Conservation (phyloP, 2,113 vertebrate genomes). For the Nycticebus coucang region DNA sequence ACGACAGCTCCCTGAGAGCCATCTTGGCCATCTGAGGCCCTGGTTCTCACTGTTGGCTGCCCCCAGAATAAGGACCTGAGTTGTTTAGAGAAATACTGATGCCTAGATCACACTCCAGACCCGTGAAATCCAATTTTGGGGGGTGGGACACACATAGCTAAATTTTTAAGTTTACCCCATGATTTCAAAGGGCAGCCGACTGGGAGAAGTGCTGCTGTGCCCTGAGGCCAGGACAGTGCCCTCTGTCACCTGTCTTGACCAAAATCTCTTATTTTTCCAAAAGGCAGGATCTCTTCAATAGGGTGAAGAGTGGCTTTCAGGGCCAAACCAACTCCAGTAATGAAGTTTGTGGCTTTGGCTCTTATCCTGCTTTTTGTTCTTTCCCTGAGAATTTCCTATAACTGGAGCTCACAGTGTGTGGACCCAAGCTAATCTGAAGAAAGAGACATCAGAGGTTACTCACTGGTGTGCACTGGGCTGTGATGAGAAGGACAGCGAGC, state of each 20-base stretch:
- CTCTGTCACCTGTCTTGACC: neutral
- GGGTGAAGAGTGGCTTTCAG: neutral
- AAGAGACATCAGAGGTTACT: neutral
- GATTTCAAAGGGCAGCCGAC: neutral
- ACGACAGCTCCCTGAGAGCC: too few relatives aligned
- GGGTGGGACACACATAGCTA: too few relatives aligned
- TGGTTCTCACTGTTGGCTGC: too few relatives aligned
- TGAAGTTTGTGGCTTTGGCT: neutral
- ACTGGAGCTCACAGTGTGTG: neutral
- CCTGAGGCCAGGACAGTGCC: neutral
- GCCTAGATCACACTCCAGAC: too few relatives aligned
- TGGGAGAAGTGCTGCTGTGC: neutral
- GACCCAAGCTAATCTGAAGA: neutral
- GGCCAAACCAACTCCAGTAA: neutral
- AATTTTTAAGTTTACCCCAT: too few relatives aligned
- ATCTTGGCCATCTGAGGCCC: too few relatives aligned
- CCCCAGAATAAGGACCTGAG: too few relatives aligned
- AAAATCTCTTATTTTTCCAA: neutral
- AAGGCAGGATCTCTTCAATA: neutral
- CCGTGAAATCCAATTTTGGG: too few relatives aligned
- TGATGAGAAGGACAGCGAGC: slow-evolving; percentile 27
- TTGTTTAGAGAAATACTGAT: too few relatives aligned
- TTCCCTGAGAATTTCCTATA: neutral
- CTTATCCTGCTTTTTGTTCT: neutral
- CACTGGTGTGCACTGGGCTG: slow-evolving; percentile 41